These are phyloP conservation scores for Echeneis naucrates DNA, from an alignment of 2,797 vertebrate genomes.

Conservation along the genomic window DNA sequence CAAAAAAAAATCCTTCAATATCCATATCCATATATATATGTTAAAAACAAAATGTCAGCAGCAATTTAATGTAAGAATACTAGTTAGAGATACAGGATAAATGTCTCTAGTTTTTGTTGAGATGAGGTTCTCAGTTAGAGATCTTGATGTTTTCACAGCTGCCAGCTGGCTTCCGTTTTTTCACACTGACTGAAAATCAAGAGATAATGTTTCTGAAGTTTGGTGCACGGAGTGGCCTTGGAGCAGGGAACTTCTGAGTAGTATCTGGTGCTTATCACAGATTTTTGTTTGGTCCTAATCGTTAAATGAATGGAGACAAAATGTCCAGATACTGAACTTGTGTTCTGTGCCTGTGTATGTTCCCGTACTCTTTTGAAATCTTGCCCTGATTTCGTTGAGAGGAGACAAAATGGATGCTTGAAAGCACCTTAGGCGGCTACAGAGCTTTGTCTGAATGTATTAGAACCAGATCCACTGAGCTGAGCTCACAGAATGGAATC, in stretches of 20 bases:
- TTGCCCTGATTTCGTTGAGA: constrained; percentile 1
- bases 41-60: not conserved
- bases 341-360: not conserved
- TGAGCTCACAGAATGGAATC: constrained; percentile 53
- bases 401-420: not conserved
- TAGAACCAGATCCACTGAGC: constrained; percentile 25
- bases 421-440: not conserved
- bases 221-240: not conserved
- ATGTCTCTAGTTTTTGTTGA: not conserved
- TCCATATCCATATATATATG: not conserved
- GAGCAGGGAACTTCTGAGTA: not conserved
- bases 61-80: not conserved
- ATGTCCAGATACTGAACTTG: not conserved
- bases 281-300: not conserved
- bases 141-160: constrained; percentile 41
- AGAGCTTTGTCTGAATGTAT: not conserved
- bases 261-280: not conserved
- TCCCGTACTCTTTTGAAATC: not conserved
- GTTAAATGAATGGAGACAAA: not conserved
- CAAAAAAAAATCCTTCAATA: no score
- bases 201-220: not conserved
- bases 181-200: not conserved
- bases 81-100: no score
- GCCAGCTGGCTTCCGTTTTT: constrained; percentile 9
- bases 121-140: constrained; percentile 4